phyloP scores from a whole-genome alignment of 2,888 invertebrate genomes.

The Leptinotarsa rubiginosa region DNA sequence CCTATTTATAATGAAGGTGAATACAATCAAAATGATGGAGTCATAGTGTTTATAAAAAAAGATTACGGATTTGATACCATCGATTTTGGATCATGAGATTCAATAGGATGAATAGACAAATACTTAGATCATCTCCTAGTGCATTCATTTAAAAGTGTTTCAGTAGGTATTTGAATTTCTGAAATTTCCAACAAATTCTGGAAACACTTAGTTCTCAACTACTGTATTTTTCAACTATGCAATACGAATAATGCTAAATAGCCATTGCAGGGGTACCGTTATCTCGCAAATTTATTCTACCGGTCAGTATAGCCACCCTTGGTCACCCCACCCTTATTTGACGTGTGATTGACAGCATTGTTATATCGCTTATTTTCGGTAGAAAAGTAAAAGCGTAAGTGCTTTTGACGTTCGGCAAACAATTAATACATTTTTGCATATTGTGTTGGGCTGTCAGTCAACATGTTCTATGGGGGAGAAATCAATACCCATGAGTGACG shows the following conservation, averaged over 20 bases:
- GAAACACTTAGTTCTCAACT: background rate
- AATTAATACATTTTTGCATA: slow-evolving; percentile 55
- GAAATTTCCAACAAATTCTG: background rate
- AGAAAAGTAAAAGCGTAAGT: slow-evolving; percentile 49
- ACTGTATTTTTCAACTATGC: slow-evolving; percentile 6
- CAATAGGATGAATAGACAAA: too few relatives aligned
- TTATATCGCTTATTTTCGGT: slow-evolving; percentile 42
- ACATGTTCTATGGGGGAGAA: slow-evolving; percentile 38
- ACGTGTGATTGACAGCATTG: slow-evolving; percentile 52
- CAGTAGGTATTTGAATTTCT: too few relatives aligned
- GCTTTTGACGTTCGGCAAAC: slow-evolving; percentile 55
- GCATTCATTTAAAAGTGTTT: too few relatives aligned
- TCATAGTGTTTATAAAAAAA: too few relatives aligned
- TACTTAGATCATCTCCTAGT: too few relatives aligned
- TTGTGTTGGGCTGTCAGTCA: slow-evolving; percentile 48
- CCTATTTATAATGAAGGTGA: too few relatives aligned
- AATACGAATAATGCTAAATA: slow-evolving; percentile 40
- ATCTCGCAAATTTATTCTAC: slow-evolving; percentile 31
- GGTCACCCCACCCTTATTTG: slow-evolving; percentile 41
- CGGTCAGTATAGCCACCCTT: slow-evolving; percentile 39
- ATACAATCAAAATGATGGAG: too few relatives aligned
- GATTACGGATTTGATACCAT: too few relatives aligned
- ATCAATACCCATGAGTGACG: slow-evolving; percentile 3
- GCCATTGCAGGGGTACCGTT: slow-evolving; percentile 40
- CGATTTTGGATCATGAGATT: too few relatives aligned